Evolutionary conservation across 1,140 invertebrate genomes (phyloP).

Genomic region (Achatina immaculata): DNA sequence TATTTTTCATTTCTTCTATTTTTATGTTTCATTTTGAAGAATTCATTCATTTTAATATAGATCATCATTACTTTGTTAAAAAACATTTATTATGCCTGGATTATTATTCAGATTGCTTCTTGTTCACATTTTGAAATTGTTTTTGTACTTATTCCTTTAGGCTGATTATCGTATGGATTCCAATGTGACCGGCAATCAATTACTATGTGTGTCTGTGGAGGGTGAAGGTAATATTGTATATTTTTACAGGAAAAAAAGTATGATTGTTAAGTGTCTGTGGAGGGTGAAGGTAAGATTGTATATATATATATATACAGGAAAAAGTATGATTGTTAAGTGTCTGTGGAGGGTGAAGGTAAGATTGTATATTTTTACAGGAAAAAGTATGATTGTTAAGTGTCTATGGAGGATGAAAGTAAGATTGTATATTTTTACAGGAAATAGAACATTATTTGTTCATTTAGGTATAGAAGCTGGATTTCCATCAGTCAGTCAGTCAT

Average conservation of each 20-base stretch:
- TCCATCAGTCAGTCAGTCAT: too few relatives aligned
- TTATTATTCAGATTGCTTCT: too few relatives aligned
- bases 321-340: conserved; percentile 72
- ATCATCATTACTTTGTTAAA: too few relatives aligned
- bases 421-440: background rate
- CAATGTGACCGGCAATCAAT: conserved; percentile 75
- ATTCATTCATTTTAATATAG: too few relatives aligned
- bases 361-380: background rate
- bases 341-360: conserved; percentile 87
- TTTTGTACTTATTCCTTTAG: conserved; percentile 45
- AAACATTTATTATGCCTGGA: too few relatives aligned
- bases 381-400: background rate
- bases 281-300: background rate
- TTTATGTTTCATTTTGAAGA: too few relatives aligned
- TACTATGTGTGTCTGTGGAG: conserved; percentile 85
- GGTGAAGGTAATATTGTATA: conserved; percentile 87
- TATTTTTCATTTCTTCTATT: too few relatives aligned
- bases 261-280: background rate
- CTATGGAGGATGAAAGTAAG: too few relatives aligned
- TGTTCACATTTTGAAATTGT: background rate
- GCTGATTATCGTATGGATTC: conserved; percentile 88
- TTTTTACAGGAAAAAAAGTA: background rate
- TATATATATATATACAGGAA: too few relatives aligned
- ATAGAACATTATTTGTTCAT: too few relatives aligned
- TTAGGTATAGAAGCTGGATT: too few relatives aligned